A percentile compares a stretch with the other conserved stretches of the same genome.
These are phyloP conservation scores for Andricus curvator DNA, from an alignment of 2,888 invertebrate genomes.

Conservation along the genomic window DNA sequence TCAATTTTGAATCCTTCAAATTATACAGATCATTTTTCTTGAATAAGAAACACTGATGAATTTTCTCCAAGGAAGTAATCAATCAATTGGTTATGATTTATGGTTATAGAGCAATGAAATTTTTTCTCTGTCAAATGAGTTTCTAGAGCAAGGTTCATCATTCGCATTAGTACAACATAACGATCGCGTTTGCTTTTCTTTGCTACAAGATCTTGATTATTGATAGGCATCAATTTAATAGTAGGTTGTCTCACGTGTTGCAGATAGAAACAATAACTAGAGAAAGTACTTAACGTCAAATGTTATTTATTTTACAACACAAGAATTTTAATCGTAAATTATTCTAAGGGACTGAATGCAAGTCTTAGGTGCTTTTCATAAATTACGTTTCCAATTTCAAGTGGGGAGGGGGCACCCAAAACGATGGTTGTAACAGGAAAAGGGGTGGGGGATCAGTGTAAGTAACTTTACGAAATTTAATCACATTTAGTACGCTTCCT, in stretches of 20 bases:
- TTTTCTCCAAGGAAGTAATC: neutral
- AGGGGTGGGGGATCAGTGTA: too few species aligned
- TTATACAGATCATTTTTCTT: too few species aligned
- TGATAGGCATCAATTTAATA: slow-evolving; percentile 25
- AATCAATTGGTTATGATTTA: neutral
- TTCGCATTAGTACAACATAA: slow-evolving; percentile 14
- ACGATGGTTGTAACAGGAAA: too few species aligned
- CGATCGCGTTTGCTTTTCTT: neutral
- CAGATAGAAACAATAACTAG: slow-evolving; percentile 20
- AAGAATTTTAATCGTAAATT: slow-evolving; percentile 12
- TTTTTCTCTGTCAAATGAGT: neutral
- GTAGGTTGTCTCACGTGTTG: slow-evolving; percentile 1
- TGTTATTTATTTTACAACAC: slow-evolving; percentile 7
- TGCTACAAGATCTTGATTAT: slow-evolving; percentile 14
- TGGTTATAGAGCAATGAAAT: neutral
- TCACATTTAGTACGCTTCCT: too few species aligned
- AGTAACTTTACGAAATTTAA: too few species aligned
- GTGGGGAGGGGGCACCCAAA: too few species aligned
- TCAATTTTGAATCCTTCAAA: too few species aligned
- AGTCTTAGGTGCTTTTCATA: too few species aligned
- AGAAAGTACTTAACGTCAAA: slow-evolving; percentile 26
- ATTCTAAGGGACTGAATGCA: neutral
- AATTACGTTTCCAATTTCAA: too few species aligned
- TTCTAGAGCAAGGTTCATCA: neutral
- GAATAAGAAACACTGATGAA: neutral